These are phyloP conservation scores for Solenopsis fugax DNA, from an alignment of 1,140 invertebrate genomes.

Conservation along the genomic window DNA sequence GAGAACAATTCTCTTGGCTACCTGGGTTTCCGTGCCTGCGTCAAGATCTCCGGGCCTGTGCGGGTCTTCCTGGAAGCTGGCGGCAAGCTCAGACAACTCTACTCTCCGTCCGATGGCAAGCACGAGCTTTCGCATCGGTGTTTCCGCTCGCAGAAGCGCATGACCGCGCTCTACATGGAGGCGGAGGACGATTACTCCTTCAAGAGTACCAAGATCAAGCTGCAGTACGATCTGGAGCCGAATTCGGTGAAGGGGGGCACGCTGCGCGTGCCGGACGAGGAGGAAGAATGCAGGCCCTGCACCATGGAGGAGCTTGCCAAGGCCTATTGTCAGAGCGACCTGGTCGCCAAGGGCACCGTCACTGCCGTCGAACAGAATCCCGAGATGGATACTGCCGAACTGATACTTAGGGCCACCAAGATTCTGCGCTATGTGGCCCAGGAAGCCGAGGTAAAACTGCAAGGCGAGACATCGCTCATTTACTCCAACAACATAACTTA, in stretches of 20 bases:
- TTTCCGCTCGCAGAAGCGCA: conserved; percentile 90
- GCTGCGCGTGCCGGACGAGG: conserved; percentile 78
- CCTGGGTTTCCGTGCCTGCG: conserved; percentile 90
- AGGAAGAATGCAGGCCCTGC: conserved; percentile 92
- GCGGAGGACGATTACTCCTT: conserved; percentile 83
- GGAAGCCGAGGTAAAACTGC: conserved; percentile 81
- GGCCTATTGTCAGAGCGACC: conserved; percentile 93
- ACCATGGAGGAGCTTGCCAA: conserved; percentile 91
- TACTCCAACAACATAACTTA: background rate
- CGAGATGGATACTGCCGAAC: conserved; percentile 89
- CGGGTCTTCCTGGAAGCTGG: conserved; percentile 91
- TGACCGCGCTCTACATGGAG: conserved; percentile 92
- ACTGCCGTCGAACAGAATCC: conserved; percentile 89
- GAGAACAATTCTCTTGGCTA: conserved; percentile 57
- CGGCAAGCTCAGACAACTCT: conserved; percentile 89
- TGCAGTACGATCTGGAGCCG: conserved; percentile 90
- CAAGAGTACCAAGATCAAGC: conserved; percentile 86
- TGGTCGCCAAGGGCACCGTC: conserved; percentile 91
- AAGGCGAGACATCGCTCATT: background rate
- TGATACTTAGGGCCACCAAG: conserved; percentile 90
- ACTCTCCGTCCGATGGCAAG: conserved; percentile 89
- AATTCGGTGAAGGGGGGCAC: conserved; percentile 17
- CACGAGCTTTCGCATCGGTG: conserved; percentile 87
- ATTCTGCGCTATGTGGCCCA: conserved; percentile 87
- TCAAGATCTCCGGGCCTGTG: conserved; percentile 88